Evolutionary conservation across 2,113 vertebrate species (phyloP), one percentile per base, ranked within the genome.

Genomic region (Cavia porcellus): DNA sequence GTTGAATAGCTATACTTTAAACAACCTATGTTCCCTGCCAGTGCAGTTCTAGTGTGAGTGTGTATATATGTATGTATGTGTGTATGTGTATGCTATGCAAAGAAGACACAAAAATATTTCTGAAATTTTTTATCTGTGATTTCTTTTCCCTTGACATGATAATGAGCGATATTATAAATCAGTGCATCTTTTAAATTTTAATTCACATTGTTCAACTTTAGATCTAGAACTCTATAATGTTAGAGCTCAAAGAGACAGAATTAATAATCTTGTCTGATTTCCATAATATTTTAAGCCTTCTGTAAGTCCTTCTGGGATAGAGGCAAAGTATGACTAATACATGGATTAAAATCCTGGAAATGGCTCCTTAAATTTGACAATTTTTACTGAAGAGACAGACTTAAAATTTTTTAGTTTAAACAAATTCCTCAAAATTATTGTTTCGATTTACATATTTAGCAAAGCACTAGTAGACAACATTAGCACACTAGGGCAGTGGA

Each of bases 1-100:
- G 98, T 98, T 98, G 96, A 98, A 98, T 98, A 98, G 97, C 98
- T 98, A 97, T 96, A 97, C 97, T 97, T 98, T 98, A 98, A 98
- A 98, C 98, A 98, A 97, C 97, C 98, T 92, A 97, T 96, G 97
- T 96, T 97, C 97, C 62, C 95, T 98, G 97, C 97, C 98, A 98
- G 97, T 97, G 91, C 96, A 90, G 94, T 97, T 92, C 92, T 92
- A 93, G 90, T 95, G 96, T 97, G 95, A 97, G 96, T 97, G 85
- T 57, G 55, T 57, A 57, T 96, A 85, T 96, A 20, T 92, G 90
- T 87, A 77, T 95, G 93, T 89, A 50, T 93, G 82, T 66, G 52
- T 61, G 83, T 83, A 74, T 79, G 80, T 90, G 88, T 85, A 74
- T 84, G 95, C 93, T 94, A 96, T 92, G 97, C 92, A 96, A 97